Evolutionary conservation across 2,113 vertebrate genomes (phyloP).

Genomic region (Calyptommatus sinebrachiatus): DNA sequence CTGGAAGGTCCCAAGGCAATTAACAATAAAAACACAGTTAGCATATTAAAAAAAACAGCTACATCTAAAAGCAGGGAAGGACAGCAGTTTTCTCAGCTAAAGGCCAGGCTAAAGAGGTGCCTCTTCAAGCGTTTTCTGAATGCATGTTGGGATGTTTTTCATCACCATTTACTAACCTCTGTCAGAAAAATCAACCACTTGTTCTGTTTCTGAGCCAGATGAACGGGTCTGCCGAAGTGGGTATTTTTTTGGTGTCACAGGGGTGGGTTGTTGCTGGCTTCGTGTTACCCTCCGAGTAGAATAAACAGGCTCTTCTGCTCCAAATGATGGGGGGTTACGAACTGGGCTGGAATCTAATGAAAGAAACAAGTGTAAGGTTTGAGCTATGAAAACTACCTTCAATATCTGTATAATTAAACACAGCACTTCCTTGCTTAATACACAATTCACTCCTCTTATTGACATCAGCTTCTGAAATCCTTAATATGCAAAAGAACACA

Average conservation of each 20-base stretch:
- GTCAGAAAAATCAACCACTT: constrained; percentile 83
- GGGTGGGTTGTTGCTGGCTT: constrained; percentile 88
- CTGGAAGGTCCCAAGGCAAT: too few relatives aligned
- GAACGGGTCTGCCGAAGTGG: constrained; percentile 89
- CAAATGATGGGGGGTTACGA: constrained; percentile 73
- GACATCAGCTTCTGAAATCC: not conserved
- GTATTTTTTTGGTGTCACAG: constrained; percentile 90
- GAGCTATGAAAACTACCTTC: not conserved
- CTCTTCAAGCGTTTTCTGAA: too few relatives aligned
- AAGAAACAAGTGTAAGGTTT: not conserved
- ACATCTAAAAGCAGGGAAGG: too few relatives aligned
- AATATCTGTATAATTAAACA: not conserved
- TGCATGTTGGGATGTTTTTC: too few relatives aligned
- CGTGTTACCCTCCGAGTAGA: constrained; percentile 89
- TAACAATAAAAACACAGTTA: too few relatives aligned
- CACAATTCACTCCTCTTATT: not conserved
- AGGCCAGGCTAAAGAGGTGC: too few relatives aligned
- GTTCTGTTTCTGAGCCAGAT: constrained; percentile 90
- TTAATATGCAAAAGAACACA: not conserved
- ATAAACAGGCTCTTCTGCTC: constrained; percentile 83
- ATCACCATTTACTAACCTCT: constrained; percentile 69
- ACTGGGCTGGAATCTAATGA: constrained; percentile 81
- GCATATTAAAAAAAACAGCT: too few relatives aligned
- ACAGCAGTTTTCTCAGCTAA: too few relatives aligned
- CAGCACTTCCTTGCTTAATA: not conserved